These are phyloP conservation scores for Cerastis rubricosa DNA, from an alignment of 2,888 invertebrate genomes.

Conservation along the genomic window DNA sequence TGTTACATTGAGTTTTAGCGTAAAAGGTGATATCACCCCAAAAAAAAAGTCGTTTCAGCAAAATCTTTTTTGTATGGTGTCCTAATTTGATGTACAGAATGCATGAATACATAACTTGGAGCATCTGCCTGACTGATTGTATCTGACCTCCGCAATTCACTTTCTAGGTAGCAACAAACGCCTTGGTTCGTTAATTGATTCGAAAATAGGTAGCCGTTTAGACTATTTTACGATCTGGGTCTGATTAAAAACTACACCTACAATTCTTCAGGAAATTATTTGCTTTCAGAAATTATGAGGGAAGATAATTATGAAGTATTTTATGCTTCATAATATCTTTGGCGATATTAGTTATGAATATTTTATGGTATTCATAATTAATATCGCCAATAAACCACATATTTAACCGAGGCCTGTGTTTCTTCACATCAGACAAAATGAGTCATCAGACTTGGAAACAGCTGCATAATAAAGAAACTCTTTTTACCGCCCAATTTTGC, in stretches of 20 bases:
- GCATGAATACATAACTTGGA: neutral
- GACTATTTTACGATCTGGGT: neutral
- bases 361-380: neutral
- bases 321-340: too few species aligned
- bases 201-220: neutral
- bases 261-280: neutral
- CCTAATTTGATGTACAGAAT: too few species aligned
- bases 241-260: neutral
- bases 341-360: too few species aligned
- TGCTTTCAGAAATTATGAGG: neutral
- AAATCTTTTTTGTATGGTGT: too few species aligned
- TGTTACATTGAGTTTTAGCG: too few species aligned
- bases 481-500: neutral
- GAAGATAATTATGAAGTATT: neutral
- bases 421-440: constrained; percentile 27
- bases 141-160: neutral
- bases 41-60: too few species aligned
- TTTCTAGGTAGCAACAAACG: neutral
- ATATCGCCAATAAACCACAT: constrained; percentile 12
- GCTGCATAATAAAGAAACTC: constrained; percentile 4
- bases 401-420: constrained; percentile 12
- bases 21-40: too few species aligned
- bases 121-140: neutral
- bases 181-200: neutral
- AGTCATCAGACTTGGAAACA: neutral